Conservation (phyloP, 2,113 vertebrate genomes). For the Syngnathoides biaculeatus region DNA sequence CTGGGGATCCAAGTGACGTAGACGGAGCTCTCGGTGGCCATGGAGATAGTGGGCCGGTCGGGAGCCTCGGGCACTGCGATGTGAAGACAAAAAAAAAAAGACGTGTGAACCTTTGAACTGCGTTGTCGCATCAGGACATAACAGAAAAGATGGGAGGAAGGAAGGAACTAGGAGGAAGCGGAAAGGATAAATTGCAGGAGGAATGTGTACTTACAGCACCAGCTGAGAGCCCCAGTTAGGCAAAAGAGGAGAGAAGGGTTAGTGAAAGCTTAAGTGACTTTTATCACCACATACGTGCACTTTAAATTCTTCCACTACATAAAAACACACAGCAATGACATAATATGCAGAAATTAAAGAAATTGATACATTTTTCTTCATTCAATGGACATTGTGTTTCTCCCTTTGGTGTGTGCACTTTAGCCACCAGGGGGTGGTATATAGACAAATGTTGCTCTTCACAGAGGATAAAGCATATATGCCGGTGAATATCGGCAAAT, state of each 20-base stretch:
- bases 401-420: too few relatives aligned
- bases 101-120: background rate
- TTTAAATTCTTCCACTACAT: background rate
- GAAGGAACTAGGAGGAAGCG: constrained; percentile 15
- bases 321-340: too few relatives aligned
- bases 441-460: too few relatives aligned
- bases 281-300: background rate
- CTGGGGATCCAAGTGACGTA: constrained; percentile 96
- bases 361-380: too few relatives aligned
- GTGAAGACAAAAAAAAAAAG: constrained; percentile 19
- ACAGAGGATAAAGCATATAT: too few relatives aligned
- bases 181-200: constrained; percentile 31
- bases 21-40: constrained; percentile 87
- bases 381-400: too few relatives aligned
- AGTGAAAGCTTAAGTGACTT: constrained; percentile 39
- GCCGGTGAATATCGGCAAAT: too few relatives aligned
- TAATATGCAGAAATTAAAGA: too few relatives aligned
- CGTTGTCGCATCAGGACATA: constrained; percentile 18
- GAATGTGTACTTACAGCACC: constrained; percentile 72
- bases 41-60: constrained; percentile 89
- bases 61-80: constrained; percentile 89
- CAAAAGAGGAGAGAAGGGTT: constrained; percentile 58
- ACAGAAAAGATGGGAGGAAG: constrained; percentile 6
- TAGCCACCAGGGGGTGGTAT: too few relatives aligned
- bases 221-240: constrained; percentile 64